These are phyloP conservation scores for Sesia bembeciformis DNA, from an alignment of 2,888 invertebrate genomes.

Conservation along the genomic window DNA sequence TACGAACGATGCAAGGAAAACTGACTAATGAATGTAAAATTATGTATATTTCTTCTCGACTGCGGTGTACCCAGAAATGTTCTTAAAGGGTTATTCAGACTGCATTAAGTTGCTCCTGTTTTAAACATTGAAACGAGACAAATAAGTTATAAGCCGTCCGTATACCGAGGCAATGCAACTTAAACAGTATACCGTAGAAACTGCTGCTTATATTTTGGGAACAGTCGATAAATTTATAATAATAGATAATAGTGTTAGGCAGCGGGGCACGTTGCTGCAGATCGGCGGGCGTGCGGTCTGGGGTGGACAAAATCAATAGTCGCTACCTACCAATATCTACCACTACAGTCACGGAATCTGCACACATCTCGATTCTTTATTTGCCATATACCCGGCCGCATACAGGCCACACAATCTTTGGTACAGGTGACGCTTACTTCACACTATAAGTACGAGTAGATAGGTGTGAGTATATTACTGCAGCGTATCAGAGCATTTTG, in stretches of 20 bases:
- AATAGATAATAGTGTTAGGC: slow-evolving; percentile 46
- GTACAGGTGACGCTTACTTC: slow-evolving; percentile 40
- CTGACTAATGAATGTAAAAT: slow-evolving; percentile 8
- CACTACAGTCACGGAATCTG: slow-evolving; percentile 50
- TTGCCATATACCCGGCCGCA: slow-evolving; percentile 35
- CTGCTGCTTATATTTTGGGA: no score
- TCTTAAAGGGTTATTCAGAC: background rate
- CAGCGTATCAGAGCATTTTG: no score
- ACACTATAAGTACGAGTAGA: no score
- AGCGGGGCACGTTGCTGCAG: slow-evolving; percentile 44
- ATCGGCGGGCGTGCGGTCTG: slow-evolving; percentile 43
- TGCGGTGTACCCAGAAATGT: background rate
- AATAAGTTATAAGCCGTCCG: background rate
- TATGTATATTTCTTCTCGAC: background rate
- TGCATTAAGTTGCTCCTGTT: background rate
- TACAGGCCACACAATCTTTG: slow-evolving; percentile 14
- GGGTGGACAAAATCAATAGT: slow-evolving; percentile 74
- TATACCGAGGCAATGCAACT: no score
- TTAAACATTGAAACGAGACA: background rate
- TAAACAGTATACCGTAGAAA: no score
- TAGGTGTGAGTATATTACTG: no score
- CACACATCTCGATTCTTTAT: slow-evolving; percentile 65
- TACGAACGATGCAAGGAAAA: slow-evolving; percentile 21
- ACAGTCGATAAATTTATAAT: slow-evolving; percentile 22
- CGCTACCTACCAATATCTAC: slow-evolving; percentile 58